Percentiles rank a stretch among this genome's conserved stretches.
phyloP scores from a whole-genome alignment of 2,888 invertebrate genomes.

The Xanthia icteritia region DNA sequence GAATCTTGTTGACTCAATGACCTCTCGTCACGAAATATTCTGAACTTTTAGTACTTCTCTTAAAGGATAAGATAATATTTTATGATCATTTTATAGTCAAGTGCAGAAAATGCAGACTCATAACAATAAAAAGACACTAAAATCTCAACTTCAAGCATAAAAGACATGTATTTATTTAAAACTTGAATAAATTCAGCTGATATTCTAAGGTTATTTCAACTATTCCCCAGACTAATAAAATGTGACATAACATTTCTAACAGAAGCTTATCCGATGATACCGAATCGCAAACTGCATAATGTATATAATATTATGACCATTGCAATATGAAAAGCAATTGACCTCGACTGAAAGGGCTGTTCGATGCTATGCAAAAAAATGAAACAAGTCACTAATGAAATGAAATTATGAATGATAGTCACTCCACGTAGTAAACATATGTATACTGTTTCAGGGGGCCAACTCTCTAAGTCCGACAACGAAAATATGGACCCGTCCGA shows the following conservation, averaged over 20 bases:
- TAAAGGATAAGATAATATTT: slow-evolving; percentile 17
- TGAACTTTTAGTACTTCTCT: neutral
- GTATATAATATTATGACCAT: slow-evolving; percentile 21
- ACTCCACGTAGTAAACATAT: too few relatives aligned
- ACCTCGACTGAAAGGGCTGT: neutral
- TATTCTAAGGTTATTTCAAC: neutral
- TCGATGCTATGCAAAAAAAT: too few relatives aligned
- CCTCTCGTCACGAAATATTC: neutral
- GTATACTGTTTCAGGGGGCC: too few relatives aligned
- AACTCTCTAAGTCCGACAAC: too few relatives aligned
- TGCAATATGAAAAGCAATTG: slow-evolving; percentile 32
- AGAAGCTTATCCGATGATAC: slow-evolving; percentile 18
- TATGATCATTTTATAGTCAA: slow-evolving; percentile 25
- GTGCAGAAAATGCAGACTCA: slow-evolving; percentile 19
- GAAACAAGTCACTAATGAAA: too few relatives aligned
- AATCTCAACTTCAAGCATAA: slow-evolving; percentile 8
- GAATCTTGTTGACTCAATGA: neutral
- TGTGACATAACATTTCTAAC: slow-evolving; percentile 4
- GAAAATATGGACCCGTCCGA: too few relatives aligned
- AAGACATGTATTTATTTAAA: slow-evolving; percentile 27
- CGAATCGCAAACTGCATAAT: slow-evolving; percentile 42
- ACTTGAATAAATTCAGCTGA: slow-evolving; percentile 16
- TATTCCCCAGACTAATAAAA: slow-evolving; percentile 44
- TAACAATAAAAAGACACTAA: slow-evolving; percentile 19
- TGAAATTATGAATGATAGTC: too few relatives aligned